Conservation (phyloP, 1,140 invertebrate species). For the Drosophila busckii region DNA sequence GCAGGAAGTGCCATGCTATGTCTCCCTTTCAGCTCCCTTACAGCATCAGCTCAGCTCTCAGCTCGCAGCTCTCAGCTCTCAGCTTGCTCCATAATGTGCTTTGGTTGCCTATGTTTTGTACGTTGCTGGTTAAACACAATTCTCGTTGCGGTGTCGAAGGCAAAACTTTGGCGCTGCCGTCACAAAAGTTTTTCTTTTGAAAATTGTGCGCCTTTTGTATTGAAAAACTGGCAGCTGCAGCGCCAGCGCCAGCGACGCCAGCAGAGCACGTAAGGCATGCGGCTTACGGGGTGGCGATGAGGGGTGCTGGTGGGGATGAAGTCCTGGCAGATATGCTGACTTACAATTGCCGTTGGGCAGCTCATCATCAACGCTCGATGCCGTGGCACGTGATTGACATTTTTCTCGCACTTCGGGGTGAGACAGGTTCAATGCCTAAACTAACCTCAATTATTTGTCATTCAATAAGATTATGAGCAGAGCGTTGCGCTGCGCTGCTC, state of each 20-base stretch:
- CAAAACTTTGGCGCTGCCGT: constrained; percentile 74
- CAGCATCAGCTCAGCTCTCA: neutral
- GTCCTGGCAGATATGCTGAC: too few relatives aligned
- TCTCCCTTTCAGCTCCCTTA: neutral
- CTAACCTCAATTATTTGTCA: constrained; percentile 75
- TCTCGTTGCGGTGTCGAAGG: constrained; percentile 71
- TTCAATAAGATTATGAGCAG: constrained; percentile 67
- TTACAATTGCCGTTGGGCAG: too few relatives aligned
- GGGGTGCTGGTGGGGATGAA: too few relatives aligned
- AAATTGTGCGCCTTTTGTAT: constrained; percentile 73
- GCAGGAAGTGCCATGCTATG: constrained; percentile 46
- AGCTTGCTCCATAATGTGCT: constrained; percentile 15
- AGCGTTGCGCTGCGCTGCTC: constrained; percentile 7
- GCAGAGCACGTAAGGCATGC: too few relatives aligned
- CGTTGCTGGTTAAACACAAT: constrained; percentile 70
- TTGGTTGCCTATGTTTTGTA: constrained; percentile 34
- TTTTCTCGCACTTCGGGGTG: constrained; percentile 30
- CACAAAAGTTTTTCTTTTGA: constrained; percentile 76
- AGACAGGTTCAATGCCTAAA: constrained; percentile 61
- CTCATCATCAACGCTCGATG: constrained; percentile 55
- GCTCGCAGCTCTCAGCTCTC: neutral
- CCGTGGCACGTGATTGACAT: constrained; percentile 68
- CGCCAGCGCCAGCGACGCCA: constrained; percentile 12
- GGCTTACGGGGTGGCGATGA: too few relatives aligned
- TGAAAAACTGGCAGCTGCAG: constrained; percentile 36